Percentiles rank a stretch among this genome's conserved stretches.
phyloP scores from a whole-genome alignment of 2,797 vertebrate species.

The Agapornis canus region DNA sequence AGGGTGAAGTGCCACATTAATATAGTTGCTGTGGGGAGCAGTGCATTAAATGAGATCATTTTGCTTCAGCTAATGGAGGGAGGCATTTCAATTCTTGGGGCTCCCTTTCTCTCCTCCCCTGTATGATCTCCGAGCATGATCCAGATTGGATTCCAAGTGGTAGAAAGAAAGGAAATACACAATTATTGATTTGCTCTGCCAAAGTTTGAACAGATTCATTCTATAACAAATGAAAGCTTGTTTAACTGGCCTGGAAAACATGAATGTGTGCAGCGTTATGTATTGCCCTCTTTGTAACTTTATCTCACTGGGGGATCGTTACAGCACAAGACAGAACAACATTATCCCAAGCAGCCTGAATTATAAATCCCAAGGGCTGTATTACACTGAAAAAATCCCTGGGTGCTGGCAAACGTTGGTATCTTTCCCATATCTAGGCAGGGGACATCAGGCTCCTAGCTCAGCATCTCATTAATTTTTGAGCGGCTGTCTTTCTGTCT shows the following conservation, averaged over 20 bases:
- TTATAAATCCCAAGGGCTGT: background rate
- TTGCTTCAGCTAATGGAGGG: background rate
- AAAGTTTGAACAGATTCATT: constrained; percentile 21
- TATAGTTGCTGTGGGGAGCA: background rate
- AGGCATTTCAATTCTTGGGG: background rate
- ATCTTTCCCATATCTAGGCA: background rate
- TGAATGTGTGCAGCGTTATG: background rate
- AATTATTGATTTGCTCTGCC: constrained; percentile 26
- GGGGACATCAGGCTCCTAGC: background rate
- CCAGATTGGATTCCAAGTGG: background rate
- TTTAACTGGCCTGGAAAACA: constrained; percentile 39
- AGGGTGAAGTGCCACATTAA: background rate
- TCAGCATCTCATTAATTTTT: constrained; percentile 18
- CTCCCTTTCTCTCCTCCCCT: background rate
- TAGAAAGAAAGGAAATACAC: background rate
- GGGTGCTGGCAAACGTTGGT: background rate
- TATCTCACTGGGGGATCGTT: background rate
- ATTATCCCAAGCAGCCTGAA: background rate
- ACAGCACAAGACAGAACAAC: background rate
- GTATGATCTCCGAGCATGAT: background rate
- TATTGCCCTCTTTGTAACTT: background rate
- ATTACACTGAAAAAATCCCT: background rate
- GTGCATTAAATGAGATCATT: background rate
- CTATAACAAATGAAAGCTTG: constrained; percentile 33
- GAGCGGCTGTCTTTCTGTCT: background rate